These are phyloP conservation scores for Flexamia atlantica DNA, from an alignment of 2,888 invertebrate species.

Conservation along the genomic window DNA sequence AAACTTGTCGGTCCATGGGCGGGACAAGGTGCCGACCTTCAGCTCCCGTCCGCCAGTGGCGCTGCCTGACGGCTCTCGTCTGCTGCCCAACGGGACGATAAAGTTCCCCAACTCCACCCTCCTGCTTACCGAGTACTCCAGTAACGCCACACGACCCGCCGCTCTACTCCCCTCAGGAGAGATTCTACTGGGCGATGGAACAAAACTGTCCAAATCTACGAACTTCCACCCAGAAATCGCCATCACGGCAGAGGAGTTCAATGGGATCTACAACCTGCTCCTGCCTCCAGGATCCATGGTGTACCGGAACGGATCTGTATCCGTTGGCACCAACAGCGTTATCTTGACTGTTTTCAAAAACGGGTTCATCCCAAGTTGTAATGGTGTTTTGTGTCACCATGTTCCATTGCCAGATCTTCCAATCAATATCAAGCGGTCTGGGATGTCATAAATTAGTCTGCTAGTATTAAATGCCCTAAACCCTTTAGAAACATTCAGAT, in stretches of 20 bases:
- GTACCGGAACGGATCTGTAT: conserved; percentile 17
- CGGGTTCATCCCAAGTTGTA: conserved; percentile 17
- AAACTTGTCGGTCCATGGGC: neutral
- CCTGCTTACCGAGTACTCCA: neutral
- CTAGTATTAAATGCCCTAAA: no score
- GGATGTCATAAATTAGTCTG: no score
- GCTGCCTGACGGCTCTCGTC: neutral
- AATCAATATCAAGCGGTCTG: no score
- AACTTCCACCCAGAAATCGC: neutral
- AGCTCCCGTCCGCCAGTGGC: neutral
- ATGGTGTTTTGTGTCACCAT: conserved; percentile 23
- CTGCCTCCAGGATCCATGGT: neutral
- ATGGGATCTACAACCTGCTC: neutral
- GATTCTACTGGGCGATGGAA: neutral
- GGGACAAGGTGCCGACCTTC: neutral
- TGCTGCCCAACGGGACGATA: conserved; percentile 8
- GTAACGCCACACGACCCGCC: neutral
- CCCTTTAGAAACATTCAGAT: no score
- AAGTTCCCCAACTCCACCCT: conserved; percentile 1
- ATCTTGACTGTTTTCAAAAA: conserved; percentile 34
- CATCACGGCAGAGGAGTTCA: neutral
- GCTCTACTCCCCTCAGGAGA: neutral
- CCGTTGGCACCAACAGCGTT: neutral
- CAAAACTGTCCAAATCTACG: neutral
- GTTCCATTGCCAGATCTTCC: neutral